A percentile compares a stretch with the other conserved stretches of the same genome.
Evolutionary conservation across 2,888 invertebrate species (phyloP).

Genomic region (Polyommatus icarus): DNA sequence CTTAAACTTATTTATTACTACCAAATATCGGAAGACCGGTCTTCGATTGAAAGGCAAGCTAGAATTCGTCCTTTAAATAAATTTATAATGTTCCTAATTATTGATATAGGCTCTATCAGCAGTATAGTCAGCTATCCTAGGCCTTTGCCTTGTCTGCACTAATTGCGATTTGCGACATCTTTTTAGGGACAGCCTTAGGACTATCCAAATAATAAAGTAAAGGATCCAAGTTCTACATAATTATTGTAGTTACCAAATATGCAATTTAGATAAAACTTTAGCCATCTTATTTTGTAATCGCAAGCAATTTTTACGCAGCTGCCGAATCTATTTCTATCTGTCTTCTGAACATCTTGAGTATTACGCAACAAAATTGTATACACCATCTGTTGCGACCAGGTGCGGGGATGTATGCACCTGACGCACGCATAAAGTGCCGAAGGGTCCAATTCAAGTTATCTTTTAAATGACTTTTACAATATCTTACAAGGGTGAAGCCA

Average conservation of each 20-base stretch:
- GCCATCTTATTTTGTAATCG: background rate
- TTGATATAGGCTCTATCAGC: too few relatives aligned
- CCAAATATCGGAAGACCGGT: background rate
- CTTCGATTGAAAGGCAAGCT: background rate
- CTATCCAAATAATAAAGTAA: too few relatives aligned
- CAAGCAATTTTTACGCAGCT: constrained; percentile 11
- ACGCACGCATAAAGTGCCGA: background rate
- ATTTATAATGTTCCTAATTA: background rate
- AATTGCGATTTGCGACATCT: too few relatives aligned
- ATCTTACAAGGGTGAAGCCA: background rate
- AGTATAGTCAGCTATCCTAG: too few relatives aligned
- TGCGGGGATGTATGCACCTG: constrained; percentile 1
- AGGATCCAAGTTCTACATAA: too few relatives aligned
- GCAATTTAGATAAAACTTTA: too few relatives aligned
- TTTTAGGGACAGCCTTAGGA: too few relatives aligned
- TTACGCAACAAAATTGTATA: background rate
- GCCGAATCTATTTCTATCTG: background rate
- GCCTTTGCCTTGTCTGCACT: too few relatives aligned
- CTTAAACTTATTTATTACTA: background rate
- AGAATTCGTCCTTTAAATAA: background rate
- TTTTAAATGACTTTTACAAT: background rate
- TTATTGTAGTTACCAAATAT: too few relatives aligned
- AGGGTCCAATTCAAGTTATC: constrained; percentile 6
- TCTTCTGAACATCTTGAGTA: constrained; percentile 1
- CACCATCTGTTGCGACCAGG: constrained; percentile 7